These are phyloP conservation scores for Hycleus phaleratus DNA, from an alignment of 1,140 invertebrate genomes.

Conservation along the genomic window DNA sequence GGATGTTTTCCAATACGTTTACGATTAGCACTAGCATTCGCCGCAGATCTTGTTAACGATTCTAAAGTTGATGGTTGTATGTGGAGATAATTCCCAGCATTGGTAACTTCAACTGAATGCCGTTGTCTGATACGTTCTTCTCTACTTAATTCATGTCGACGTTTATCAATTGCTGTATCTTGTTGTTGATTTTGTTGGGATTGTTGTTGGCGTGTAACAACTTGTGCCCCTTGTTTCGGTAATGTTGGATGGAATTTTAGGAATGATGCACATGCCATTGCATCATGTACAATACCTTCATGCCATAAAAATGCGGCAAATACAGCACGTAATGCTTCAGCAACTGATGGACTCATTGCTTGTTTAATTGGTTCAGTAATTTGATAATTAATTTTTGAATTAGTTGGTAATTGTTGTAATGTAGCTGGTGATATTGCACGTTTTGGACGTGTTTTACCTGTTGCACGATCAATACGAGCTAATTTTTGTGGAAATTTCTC, in stretches of 20 bases:
- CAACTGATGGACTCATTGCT: conserved; percentile 85
- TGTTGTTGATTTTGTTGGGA: neutral
- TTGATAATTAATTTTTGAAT: conserved; percentile 28
- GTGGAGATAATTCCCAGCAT: conserved; percentile 64
- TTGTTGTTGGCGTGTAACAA: conserved; percentile 51
- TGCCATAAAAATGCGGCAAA: conserved; percentile 97
- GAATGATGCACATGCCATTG: conserved; percentile 94
- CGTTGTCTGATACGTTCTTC: conserved; percentile 62
- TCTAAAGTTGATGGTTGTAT: conserved; percentile 72
- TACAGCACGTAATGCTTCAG: conserved; percentile 84
- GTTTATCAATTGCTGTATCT: conserved; percentile 38
- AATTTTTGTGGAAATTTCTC: conserved; percentile 57
- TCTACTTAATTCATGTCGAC: conserved; percentile 44
- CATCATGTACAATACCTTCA: conserved; percentile 92
- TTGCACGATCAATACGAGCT: conserved; percentile 51
- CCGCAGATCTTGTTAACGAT: conserved; percentile 64
- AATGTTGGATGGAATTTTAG: conserved; percentile 89
- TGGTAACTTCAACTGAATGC: conserved; percentile 81
- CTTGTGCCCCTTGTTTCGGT: conserved; percentile 69
- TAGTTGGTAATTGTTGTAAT: conserved; percentile 38
- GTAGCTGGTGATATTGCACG: conserved; percentile 55
- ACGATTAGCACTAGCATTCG: conserved; percentile 62
- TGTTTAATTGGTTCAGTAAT: conserved; percentile 56
- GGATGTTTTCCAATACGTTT: conserved; percentile 48
- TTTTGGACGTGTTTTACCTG: conserved; percentile 47